A percentile compares a stretch with the other conserved stretches of the same genome.
phyloP scores from a whole-genome alignment of 2,797 vertebrate species.

The Tragopan temminckii region DNA sequence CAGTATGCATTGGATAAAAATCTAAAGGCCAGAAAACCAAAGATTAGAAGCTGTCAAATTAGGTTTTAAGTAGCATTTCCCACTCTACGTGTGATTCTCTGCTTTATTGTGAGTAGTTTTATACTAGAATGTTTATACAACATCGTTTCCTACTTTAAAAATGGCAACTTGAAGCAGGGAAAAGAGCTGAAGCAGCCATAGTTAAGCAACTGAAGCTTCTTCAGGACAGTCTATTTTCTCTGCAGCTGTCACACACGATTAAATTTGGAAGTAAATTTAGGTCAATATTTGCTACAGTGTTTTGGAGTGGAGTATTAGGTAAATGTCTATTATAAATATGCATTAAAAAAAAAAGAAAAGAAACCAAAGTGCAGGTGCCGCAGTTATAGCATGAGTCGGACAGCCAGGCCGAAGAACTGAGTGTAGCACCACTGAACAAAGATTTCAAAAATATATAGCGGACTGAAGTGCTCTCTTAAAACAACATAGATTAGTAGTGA shows the following conservation, averaged over 20 bases:
- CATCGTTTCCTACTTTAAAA: background rate
- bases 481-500: no score
- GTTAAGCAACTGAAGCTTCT: constrained; percentile 11
- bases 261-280: constrained; percentile 45
- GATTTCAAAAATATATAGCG: background rate
- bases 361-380: background rate
- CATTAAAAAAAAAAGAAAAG: background rate
- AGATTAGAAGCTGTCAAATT: background rate
- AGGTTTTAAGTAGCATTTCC: background rate
- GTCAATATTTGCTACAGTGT: constrained; percentile 25
- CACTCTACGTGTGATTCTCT: background rate
- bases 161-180: background rate
- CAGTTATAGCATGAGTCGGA: background rate
- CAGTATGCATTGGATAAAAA: background rate
- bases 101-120: background rate
- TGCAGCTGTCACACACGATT: background rate
- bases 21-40: background rate
- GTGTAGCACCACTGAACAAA: background rate
- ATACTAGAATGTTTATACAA: background rate
- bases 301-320: background rate
- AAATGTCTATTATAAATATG: background rate
- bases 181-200: background rate
- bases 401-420: background rate
- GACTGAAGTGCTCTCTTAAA: background rate
- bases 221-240: constrained; percentile 8